These are phyloP conservation scores for Setophaga coronata DNA, from an alignment of 2,113 vertebrate genomes.

Conservation along the genomic window DNA sequence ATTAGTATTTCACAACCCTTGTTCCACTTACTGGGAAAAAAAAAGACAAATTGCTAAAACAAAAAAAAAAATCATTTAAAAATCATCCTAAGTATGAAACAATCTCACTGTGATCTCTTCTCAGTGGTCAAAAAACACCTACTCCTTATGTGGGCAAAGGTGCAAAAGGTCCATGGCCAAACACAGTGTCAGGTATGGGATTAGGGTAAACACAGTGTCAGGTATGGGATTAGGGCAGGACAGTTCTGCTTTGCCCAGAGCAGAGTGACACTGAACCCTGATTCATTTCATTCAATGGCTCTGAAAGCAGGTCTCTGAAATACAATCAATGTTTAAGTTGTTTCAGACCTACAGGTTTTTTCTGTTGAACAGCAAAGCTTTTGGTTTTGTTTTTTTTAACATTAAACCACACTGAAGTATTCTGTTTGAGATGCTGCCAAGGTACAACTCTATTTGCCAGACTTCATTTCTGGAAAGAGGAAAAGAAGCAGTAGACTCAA, in stretches of 20 bases:
- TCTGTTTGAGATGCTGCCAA: background rate
- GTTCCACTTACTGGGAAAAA: background rate
- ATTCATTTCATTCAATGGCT: background rate
- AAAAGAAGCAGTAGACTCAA: background rate
- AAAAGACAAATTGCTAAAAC: background rate
- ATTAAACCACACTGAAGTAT: background rate
- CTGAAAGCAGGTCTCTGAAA: background rate
- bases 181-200: background rate
- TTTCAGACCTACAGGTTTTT: background rate
- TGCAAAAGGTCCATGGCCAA: background rate
- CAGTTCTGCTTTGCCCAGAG: background rate
- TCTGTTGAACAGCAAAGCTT: background rate
- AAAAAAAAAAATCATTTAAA: background rate
- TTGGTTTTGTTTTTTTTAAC: background rate
- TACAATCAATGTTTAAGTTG: background rate
- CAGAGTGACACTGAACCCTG: background rate
- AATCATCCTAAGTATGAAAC: background rate
- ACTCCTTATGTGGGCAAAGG: background rate
- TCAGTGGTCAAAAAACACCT: background rate
- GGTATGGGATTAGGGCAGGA: background rate
- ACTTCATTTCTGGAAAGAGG: background rate
- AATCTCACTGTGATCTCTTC: background rate
- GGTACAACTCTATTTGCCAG: background rate
- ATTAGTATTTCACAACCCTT: background rate
- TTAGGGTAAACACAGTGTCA: rapidly evolving